These are phyloP conservation scores for Agonum fuliginosum DNA, from an alignment of 2,888 invertebrate species.

Conservation along the genomic window DNA sequence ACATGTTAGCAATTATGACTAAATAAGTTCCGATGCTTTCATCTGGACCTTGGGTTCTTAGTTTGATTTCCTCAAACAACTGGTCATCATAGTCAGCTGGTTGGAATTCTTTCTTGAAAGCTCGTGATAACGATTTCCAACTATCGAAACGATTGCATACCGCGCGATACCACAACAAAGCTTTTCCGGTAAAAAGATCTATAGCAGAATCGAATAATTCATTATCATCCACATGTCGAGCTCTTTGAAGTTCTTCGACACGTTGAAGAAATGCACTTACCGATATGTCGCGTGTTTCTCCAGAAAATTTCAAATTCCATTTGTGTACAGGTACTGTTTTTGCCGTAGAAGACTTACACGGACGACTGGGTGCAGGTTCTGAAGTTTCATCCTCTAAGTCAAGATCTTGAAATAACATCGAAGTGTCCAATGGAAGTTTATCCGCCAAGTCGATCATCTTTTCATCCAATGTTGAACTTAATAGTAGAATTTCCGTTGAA, in stretches of 20 bases:
- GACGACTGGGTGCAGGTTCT: background rate
- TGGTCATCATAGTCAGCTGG: slow-evolving; percentile 7
- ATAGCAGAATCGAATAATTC: slow-evolving; percentile 51
- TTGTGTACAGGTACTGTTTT: slow-evolving; percentile 25
- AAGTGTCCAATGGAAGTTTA: background rate
- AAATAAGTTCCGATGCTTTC: slow-evolving; percentile 29
- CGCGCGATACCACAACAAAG: slow-evolving; percentile 49
- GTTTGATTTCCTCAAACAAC: slow-evolving; percentile 47
- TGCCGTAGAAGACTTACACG: background rate
- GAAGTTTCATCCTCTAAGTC: background rate
- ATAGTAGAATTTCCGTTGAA: background rate
- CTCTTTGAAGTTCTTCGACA: slow-evolving; percentile 49
- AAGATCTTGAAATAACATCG: background rate
- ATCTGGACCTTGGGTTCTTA: slow-evolving; percentile 45
- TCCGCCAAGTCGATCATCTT: background rate
- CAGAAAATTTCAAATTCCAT: slow-evolving; percentile 55
- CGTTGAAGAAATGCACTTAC: slow-evolving; percentile 57
- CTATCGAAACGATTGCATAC: background rate
- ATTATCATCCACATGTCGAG: slow-evolving; percentile 9
- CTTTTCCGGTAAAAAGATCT: slow-evolving; percentile 53
- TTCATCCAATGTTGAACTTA: background rate
- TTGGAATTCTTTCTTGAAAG: slow-evolving; percentile 31
- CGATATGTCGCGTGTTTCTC: slow-evolving; percentile 30
- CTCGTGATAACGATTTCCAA: slow-evolving; percentile 8
- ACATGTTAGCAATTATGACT: slow-evolving; percentile 28